A percentile compares a stretch with the other conserved stretches of the same genome.
phyloP scores from a whole-genome alignment of 2,113 vertebrate genomes.

The Chascanopsetta lugubris region DNA sequence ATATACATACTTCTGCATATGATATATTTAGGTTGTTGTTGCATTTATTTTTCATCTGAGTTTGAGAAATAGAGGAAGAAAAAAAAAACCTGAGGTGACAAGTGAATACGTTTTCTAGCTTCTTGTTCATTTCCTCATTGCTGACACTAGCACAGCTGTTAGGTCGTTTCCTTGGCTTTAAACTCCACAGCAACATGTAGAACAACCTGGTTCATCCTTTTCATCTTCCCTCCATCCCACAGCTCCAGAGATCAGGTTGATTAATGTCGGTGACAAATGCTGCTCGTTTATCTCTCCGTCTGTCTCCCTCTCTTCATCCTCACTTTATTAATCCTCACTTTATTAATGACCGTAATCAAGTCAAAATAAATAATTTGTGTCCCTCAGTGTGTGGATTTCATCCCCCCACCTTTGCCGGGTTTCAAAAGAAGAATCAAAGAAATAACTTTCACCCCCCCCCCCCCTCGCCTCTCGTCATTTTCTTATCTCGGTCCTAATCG shows the following conservation, averaged over 20 bases:
- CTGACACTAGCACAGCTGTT: neutral
- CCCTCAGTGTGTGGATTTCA: conserved; percentile 48
- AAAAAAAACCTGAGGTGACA: no score
- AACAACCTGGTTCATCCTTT: conserved; percentile 4
- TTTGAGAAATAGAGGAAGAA: no score
- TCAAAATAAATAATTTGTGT: conserved; percentile 71
- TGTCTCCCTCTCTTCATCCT: conserved; percentile 53
- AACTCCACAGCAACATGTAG: conserved; percentile 19
- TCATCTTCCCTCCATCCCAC: conserved; percentile 44
- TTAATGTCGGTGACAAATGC: conserved; percentile 65
- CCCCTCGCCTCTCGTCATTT: neutral
- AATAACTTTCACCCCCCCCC: conserved; percentile 29
- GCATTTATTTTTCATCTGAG: no score
- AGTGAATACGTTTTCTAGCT: no score
- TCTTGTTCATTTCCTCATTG: neutral
- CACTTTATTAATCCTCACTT: conserved; percentile 64
- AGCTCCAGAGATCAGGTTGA: conserved; percentile 63
- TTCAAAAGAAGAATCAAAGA: conserved; percentile 45
- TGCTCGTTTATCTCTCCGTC: conserved; percentile 63
- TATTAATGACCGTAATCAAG: conserved; percentile 75
- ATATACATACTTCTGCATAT: no score
- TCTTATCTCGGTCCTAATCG: conserved; percentile 14
- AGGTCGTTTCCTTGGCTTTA: conserved; percentile 1
- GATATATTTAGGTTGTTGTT: no score
- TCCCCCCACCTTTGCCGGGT: conserved; percentile 57